Percentiles rank a stretch among this genome's conserved stretches.
Evolutionary conservation across 2,113 vertebrate species (phyloP).

Genomic region (Monarcha castaneiventris): DNA sequence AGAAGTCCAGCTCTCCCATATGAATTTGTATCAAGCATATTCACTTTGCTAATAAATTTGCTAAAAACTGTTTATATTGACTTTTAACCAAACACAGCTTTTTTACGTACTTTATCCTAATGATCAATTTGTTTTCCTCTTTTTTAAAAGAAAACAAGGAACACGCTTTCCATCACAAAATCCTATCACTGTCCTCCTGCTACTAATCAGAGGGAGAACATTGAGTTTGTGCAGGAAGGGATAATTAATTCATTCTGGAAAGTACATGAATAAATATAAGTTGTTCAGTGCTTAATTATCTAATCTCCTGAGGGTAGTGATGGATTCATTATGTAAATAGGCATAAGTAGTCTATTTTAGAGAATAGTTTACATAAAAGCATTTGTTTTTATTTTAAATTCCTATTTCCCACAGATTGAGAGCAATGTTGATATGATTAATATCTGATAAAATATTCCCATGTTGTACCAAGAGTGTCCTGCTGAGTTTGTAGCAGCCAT

Average conservation of each 20-base stretch:
- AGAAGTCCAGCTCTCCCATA: not conserved
- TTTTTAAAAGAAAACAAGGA: not conserved
- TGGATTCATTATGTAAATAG: constrained; percentile 65
- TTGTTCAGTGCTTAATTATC: constrained; percentile 64
- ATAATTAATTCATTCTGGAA: constrained; percentile 21
- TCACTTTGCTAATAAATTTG: not conserved
- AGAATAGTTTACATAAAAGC: constrained; percentile 49
- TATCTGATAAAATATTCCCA: constrained; percentile 17
- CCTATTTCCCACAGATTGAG: constrained; percentile 36
- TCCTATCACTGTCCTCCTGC: not conserved
- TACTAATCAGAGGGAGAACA: not conserved
- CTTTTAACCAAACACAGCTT: not conserved
- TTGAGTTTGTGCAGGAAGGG: not conserved
- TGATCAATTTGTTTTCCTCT: not conserved
- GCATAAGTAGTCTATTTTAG: constrained; percentile 53
- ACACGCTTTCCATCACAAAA: not conserved
- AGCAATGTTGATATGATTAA: not conserved
- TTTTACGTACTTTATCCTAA: not conserved
- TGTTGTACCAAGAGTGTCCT: not conserved
- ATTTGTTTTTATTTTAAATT: constrained; percentile 61
- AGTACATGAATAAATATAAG: constrained; percentile 64
- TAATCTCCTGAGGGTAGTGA: constrained; percentile 56
- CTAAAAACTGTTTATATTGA: not conserved
- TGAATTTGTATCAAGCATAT: not conserved
- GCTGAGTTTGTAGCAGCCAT: not conserved